Conservation (phyloP, 2,888 invertebrate species). For the Hemithea aestivaria region DNA sequence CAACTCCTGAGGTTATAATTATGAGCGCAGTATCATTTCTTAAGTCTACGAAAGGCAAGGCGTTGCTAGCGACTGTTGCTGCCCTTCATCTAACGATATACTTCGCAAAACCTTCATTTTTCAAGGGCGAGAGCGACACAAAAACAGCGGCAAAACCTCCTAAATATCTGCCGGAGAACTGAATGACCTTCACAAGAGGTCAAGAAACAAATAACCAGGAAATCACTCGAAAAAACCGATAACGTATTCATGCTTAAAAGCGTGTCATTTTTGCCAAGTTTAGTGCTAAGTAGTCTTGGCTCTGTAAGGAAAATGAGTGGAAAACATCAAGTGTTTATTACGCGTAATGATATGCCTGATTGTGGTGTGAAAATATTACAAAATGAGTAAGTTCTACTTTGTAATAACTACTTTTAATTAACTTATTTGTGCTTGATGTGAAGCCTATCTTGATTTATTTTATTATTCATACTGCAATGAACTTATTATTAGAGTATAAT, state of each 20-base stretch:
- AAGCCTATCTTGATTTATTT: too few species aligned
- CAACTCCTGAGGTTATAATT: slow-evolving; percentile 30
- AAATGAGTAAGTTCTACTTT: slow-evolving; percentile 75
- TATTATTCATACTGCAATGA: too few species aligned
- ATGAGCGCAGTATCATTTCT: slow-evolving; percentile 62
- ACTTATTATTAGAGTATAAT: too few species aligned
- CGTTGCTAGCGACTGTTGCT: slow-evolving; percentile 60
- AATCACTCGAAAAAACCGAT: slow-evolving; percentile 3
- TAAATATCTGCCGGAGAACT: slow-evolving; percentile 62
- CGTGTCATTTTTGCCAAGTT: slow-evolving; percentile 23
- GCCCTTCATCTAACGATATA: slow-evolving; percentile 62
- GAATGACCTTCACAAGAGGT: slow-evolving; percentile 39
- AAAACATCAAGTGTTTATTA: slow-evolving; percentile 79
- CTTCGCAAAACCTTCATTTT: slow-evolving; percentile 65
- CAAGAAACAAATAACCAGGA: slow-evolving; percentile 13
- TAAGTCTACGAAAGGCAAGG: slow-evolving; percentile 64
- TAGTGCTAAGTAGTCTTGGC: slow-evolving; percentile 33
- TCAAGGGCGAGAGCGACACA: slow-evolving; percentile 48
- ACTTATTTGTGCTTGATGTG: too few species aligned
- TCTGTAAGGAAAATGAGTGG: slow-evolving; percentile 53
- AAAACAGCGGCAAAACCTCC: slow-evolving; percentile 46
- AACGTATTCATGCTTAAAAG: slow-evolving; percentile 53
- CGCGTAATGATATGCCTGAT: slow-evolving; percentile 81
- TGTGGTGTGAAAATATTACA: slow-evolving; percentile 79
- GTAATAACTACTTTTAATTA: too few species aligned